Conservation (phyloP, 2,888 invertebrate genomes). For the Atethmia centrago region DNA sequence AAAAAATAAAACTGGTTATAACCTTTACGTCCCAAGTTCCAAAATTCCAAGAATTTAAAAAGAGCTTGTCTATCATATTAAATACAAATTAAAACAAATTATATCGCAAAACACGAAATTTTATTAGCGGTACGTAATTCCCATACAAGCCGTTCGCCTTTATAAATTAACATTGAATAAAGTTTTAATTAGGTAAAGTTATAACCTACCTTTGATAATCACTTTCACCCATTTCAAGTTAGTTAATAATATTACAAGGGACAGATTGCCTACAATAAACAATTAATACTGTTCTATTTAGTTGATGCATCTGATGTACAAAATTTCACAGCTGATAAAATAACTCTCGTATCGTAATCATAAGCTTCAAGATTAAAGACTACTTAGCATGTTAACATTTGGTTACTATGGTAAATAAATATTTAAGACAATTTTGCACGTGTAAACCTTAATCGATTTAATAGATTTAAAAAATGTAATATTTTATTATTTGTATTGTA, state of each 20-base stretch:
- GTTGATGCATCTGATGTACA: background rate
- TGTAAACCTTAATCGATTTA: too few species aligned
- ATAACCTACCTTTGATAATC: slow-evolving; percentile 23
- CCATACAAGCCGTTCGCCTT: too few species aligned
- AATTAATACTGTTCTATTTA: background rate
- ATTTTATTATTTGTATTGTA: too few species aligned
- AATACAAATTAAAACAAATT: too few species aligned
- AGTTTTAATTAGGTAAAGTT: too few species aligned
- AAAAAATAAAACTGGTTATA: too few species aligned
- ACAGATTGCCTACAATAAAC: background rate
- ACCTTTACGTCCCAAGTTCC: too few species aligned
- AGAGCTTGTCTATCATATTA: too few species aligned
- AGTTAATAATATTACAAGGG: background rate
- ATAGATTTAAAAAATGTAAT: background rate
- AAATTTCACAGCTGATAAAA: slow-evolving; percentile 11
- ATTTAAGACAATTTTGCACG: too few species aligned
- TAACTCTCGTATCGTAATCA: background rate
- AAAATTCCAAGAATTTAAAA: too few species aligned
- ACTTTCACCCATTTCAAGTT: slow-evolving; percentile 13
- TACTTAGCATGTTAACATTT: background rate
- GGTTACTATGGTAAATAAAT: background rate
- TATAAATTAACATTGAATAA: background rate
- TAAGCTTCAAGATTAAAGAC: slow-evolving; percentile 13
- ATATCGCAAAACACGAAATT: too few species aligned
- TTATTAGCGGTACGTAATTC: too few species aligned